Conservation (phyloP, 2,888 invertebrate genomes). For the Magallana nippona region DNA sequence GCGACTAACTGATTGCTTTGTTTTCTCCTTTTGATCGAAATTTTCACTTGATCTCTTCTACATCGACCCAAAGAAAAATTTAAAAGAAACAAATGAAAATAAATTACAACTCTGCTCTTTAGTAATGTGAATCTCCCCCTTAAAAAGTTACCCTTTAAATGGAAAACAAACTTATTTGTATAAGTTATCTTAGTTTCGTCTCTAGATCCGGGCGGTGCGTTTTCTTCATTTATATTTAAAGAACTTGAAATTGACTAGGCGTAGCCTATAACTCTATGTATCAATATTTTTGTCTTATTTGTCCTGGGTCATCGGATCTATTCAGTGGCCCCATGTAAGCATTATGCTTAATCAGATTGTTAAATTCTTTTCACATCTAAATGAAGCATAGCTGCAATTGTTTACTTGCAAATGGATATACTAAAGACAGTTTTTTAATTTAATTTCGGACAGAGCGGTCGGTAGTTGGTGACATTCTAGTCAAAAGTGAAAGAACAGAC, state of each 20-base stretch:
- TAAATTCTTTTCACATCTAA: slow-evolving; percentile 34
- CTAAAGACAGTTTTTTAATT: not conserved
- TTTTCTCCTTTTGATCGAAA: slow-evolving; percentile 1
- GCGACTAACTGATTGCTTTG: not conserved
- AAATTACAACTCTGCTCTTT: no score
- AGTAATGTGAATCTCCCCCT: not conserved
- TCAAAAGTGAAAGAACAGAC: slow-evolving; percentile 1
- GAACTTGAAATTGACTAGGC: slow-evolving; percentile 26
- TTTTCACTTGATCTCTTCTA: not conserved
- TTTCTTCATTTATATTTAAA: slow-evolving; percentile 30
- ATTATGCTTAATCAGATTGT: slow-evolving; percentile 37
- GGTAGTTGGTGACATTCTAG: not conserved
- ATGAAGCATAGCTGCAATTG: slow-evolving; percentile 29
- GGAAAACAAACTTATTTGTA: slow-evolving; percentile 20
- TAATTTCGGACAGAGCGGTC: slow-evolving; percentile 1
- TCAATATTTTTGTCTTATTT: slow-evolving; percentile 30
- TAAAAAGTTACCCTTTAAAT: slow-evolving; percentile 11
- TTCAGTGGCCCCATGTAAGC: slow-evolving; percentile 14
- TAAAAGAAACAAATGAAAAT: no score
- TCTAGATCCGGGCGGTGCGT: not conserved
- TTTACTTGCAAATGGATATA: slow-evolving; percentile 21
- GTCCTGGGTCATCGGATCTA: slow-evolving; percentile 35
- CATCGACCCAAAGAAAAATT: no score
- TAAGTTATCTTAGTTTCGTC: slow-evolving; percentile 4
- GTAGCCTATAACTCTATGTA: slow-evolving; percentile 36